Conservation (phyloP, 1,140 invertebrate species). For the Araneus ventricosus region DNA sequence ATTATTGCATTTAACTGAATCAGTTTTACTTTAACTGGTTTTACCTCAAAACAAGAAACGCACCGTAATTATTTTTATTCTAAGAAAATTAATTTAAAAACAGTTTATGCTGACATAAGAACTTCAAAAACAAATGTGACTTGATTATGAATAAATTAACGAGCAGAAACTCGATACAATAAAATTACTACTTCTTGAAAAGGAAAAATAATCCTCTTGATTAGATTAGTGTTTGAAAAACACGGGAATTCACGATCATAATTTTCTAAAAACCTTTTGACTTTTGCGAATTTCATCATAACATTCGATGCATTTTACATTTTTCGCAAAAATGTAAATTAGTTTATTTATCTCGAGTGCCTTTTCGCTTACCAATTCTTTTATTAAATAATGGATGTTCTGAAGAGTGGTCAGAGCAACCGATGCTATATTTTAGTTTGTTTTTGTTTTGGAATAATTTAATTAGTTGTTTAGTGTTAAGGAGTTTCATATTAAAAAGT, state of each 20-base stretch:
- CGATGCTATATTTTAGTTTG: not conserved
- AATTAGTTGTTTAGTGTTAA: not conserved
- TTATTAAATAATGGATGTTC: not conserved
- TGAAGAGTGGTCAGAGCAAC: not conserved
- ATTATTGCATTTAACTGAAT: too few species aligned
- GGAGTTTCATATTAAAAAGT: not conserved
- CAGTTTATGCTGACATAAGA: not conserved
- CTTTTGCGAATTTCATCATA: not conserved
- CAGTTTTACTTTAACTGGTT: too few species aligned
- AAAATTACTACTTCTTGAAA: not conserved
- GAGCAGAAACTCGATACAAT: not conserved
- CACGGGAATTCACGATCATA: not conserved
- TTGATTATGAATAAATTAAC: not conserved
- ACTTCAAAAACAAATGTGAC: not conserved
- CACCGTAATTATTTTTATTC: too few species aligned
- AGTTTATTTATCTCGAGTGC: not conserved
- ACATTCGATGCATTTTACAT: not conserved
- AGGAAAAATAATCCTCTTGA: not conserved
- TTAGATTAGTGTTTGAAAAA: constrained; percentile 1
- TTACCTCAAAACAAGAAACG: too few species aligned
- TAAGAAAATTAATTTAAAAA: not conserved
- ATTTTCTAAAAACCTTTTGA: not conserved
- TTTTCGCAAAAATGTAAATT: not conserved
- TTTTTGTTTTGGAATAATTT: not conserved
- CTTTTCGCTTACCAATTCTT: not conserved